These are phyloP conservation scores for Austrolebias charrua DNA, from an alignment of 2,797 vertebrate species.

Conservation along the genomic window DNA sequence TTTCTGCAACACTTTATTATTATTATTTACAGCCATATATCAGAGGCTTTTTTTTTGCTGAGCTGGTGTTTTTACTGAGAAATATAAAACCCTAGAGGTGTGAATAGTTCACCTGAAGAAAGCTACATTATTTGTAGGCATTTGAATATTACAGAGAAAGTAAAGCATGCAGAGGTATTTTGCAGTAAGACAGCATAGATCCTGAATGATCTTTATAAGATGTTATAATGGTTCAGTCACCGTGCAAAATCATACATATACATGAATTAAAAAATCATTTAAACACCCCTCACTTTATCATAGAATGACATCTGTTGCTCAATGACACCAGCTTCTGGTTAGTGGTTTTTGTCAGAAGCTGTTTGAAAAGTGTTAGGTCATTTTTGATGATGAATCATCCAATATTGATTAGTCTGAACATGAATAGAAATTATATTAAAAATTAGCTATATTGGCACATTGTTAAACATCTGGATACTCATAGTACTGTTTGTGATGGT, in stretches of 20 bases:
- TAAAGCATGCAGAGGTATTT: constrained; percentile 24
- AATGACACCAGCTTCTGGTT: constrained; percentile 14
- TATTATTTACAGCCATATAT: constrained; percentile 71
- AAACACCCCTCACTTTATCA: not conserved
- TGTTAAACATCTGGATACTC: constrained; percentile 28
- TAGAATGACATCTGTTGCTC: constrained; percentile 16
- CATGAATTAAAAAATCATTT: constrained; percentile 2
- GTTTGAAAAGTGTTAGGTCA: constrained; percentile 21
- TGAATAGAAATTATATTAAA: constrained; percentile 32
- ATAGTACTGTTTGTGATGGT: constrained; percentile 10
- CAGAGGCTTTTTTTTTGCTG: constrained; percentile 66
- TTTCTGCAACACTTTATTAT: constrained; percentile 56
- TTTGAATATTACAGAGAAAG: constrained; percentile 51
- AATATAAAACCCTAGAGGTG: constrained; percentile 59
- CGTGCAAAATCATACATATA: constrained; percentile 4
- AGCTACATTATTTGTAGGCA: constrained; percentile 54
- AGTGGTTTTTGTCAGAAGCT: constrained; percentile 41
- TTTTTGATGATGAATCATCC: constrained; percentile 40
- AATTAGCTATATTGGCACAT: constrained; percentile 13
- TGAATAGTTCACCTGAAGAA: constrained; percentile 55
- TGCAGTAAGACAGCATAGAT: constrained; percentile 1
- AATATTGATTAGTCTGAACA: constrained; percentile 48
- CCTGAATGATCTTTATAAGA: not conserved
- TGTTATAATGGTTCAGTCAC: constrained; percentile 1
- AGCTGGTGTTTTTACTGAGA: constrained; percentile 52